Conservation (phyloP, 2,113 vertebrate species). For the Pipa parva region DNA sequence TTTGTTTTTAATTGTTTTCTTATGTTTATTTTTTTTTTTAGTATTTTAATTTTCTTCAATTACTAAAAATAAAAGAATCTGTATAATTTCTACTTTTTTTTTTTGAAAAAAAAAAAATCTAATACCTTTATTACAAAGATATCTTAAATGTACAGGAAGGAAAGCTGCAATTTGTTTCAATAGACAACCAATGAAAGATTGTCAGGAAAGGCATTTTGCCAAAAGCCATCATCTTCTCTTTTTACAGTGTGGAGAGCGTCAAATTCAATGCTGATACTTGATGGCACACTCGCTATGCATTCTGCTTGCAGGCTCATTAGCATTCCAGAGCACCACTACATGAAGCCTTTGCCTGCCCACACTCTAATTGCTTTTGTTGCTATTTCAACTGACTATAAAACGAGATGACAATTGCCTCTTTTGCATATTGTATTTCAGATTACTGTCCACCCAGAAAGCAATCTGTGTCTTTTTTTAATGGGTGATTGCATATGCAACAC, state of each 20-base stretch:
- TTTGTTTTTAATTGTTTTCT: too few species aligned
- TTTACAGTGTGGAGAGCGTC: constrained; percentile 29
- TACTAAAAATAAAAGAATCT: constrained; percentile 5
- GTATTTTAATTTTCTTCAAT: too few species aligned
- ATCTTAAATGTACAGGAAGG: constrained; percentile 16
- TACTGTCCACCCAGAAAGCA: constrained; percentile 48
- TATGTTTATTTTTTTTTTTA: too few species aligned
- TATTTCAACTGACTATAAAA: constrained; percentile 49
- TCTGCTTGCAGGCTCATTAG: constrained; percentile 49
- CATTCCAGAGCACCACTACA: constrained; percentile 47
- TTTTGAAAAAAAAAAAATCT: constrained; percentile 3
- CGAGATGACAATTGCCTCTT: constrained; percentile 45
- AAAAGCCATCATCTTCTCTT: constrained; percentile 18
- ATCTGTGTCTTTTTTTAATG: constrained; percentile 46
- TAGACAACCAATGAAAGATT: constrained; percentile 23
- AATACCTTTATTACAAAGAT: constrained; percentile 1
- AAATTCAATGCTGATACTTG: constrained; percentile 33
- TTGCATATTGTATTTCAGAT: constrained; percentile 43
- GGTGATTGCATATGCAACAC: background rate
- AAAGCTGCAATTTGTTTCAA: constrained; percentile 38
- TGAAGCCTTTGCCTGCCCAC: constrained; percentile 44
- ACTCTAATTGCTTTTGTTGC: constrained; percentile 52
- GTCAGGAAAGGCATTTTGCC: constrained; percentile 29
- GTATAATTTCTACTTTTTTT: constrained; percentile 18
- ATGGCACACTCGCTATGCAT: constrained; percentile 36